These are phyloP conservation scores for Chloroclystis v-ata DNA, from an alignment of 2,888 invertebrate species.

Conservation along the genomic window DNA sequence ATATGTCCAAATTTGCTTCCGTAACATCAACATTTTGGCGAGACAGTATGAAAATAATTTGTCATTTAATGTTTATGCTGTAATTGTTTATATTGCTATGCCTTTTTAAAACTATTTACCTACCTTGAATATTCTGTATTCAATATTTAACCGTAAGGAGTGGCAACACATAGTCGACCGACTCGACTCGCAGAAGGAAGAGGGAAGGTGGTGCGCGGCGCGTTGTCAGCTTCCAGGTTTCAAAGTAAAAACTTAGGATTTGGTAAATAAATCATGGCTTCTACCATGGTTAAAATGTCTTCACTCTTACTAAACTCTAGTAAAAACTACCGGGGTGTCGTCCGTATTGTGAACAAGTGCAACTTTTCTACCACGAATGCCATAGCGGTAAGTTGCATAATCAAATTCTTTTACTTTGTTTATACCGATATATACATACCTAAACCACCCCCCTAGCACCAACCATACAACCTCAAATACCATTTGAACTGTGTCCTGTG, in stretches of 20 bases:
- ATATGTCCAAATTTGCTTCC: no score
- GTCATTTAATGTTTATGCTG: no score
- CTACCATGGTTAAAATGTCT: constrained; percentile 60
- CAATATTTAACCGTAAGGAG: no score
- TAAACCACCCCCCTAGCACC: background rate
- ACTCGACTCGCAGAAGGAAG: no score
- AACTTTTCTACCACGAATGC: constrained; percentile 62
- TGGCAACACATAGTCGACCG: no score
- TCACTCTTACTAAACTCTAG: constrained; percentile 47
- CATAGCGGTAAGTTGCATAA: constrained; percentile 73
- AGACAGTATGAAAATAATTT: no score
- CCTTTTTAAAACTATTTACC: no score
- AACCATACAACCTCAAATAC: background rate
- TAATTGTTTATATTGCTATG: no score
- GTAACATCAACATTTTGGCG: no score
- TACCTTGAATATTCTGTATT: no score
- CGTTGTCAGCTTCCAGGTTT: background rate
- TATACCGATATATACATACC: no score
- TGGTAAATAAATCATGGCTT: constrained; percentile 56
- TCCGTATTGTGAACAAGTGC: constrained; percentile 50
- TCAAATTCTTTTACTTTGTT: constrained; percentile 18
- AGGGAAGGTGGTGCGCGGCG: background rate
- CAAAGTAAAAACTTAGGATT: constrained; percentile 11
- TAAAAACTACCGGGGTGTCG: constrained; percentile 53
- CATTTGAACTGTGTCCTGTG: no score